Base-by-base conservation (phyloP, 2,113 vertebrate genomes). In the Corythornis cristatus region DNA sequence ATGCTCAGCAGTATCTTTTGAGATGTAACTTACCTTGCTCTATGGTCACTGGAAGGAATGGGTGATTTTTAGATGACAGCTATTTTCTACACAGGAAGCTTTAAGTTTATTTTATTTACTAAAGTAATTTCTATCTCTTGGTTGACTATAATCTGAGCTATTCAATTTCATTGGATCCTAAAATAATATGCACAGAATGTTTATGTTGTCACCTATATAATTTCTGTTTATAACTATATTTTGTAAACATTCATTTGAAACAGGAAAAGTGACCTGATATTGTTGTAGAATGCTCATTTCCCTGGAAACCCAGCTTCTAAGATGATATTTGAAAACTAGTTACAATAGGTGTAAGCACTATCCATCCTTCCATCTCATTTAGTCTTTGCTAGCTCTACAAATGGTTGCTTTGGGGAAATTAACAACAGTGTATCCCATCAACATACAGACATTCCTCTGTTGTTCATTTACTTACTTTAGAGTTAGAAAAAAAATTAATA, bases 361-460 rank as follows among this genome's bases (percentile, higher is more conserved):
- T 96, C 60, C 83, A 54, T 94, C 79, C 76, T 95, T 97, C 70
- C 35, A 82, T 93, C 93, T 96, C 96, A 94, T 97, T 98, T 94
- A 95, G 91, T 90, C 58, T 92, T 92, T 94, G 58, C 54, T 92
- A 88, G 68, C 22, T 60, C 42, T 66, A 58, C 77, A 86, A 76
- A 96, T 84, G 37, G 70, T 78, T 94, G 79, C 76, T 96, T 93
- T 91, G 89, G 92, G 67, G 43, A 98, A 97, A 97, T 35, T 77
- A 94, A 90, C 84, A 90, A 80, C 74, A 83, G 72, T 93, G 83
- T 80, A 85, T 93, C 83, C 65, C 92, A 90, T 66, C 45, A 91
- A 35, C 31, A 62, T 66, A 94, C 73, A 37, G 70, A 87, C 86
- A 94, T 96, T 96, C 77, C 56, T 94, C 71, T 96, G 89, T 91